Evolutionary conservation across 2,797 vertebrate species (phyloP), one percentile per base, ranked within the genome.

Genomic region (Cuculus canorus): DNA sequence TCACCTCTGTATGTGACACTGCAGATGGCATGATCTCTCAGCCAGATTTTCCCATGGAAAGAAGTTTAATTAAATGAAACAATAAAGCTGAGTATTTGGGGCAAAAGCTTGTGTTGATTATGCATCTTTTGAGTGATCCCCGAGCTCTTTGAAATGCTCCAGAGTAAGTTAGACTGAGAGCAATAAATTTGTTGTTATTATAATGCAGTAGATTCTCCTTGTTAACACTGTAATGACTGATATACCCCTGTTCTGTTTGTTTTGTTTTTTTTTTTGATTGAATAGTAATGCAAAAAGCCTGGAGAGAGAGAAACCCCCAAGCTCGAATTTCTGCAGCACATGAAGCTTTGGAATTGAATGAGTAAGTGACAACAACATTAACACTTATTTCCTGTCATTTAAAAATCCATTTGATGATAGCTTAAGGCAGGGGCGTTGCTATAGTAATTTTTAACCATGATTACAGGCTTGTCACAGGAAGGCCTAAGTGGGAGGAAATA

Each of bases 271-370:
- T 80, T 87, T 97, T 82, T 89, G 97, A 56, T 89, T 93, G 89
- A 91, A 93, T 95, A 99, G 99, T 99, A 96, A 99, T 99, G 99
- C 99, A 99, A 94, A 99, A 99, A 97, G 99, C 99, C 24, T 99
- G 99, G 99, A 98, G 99, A 97, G 99, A 99, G 97, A 99, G 99
- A 97, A 99, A 99, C 91, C 99, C 99, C 19, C 99, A 99, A 97
- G 99, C 99, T 95, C 98, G 99, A 82, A 99, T 99, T 98, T 99
- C 99, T 76, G 99, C 99, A 82, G 99, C 99, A 66, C 99, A 99
- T 16, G 99, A 99, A 98, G 99, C 99, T 88, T 98, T 99, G 97
- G 99, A 99, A 97, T 98, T 99, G 61, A 99, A 99, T 96, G 99
- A 99, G 99, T 99, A 98, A 98, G 99, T 99, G 82, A 61, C 85